Conservation (phyloP, 2,888 invertebrate species). For the Geophilus truncorum region DNA sequence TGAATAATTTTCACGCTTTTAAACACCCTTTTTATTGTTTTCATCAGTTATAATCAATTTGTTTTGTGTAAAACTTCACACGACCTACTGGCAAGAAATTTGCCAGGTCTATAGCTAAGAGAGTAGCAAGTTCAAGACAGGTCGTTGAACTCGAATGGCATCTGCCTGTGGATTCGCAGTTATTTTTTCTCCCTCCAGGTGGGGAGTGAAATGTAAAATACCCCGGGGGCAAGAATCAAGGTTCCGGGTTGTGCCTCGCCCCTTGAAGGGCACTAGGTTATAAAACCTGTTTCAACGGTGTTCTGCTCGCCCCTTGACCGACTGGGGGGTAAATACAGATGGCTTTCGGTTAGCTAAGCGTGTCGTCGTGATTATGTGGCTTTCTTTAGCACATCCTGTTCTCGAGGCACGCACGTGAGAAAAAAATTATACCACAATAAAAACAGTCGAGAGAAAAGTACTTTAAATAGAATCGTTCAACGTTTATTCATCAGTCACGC, state of each 20-base stretch:
- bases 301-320: constrained; percentile 21
- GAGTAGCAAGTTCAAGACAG: background rate
- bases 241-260: constrained; percentile 25
- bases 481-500: background rate
- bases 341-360: background rate
- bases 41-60: background rate
- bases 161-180: background rate
- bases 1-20: too few relatives aligned
- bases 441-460: background rate
- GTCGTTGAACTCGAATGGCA: background rate
- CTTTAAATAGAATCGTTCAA: background rate
- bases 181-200: background rate
- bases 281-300: constrained; percentile 14
- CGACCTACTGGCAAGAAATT: constrained; percentile 15
- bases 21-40: background rate
- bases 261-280: constrained; percentile 20
- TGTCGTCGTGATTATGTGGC: background rate
- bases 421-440: background rate
- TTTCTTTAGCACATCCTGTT: constrained; percentile 1
- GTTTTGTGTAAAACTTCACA: background rate
- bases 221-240: background rate
- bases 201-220: background rate
- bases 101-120: background rate
- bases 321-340: background rate
- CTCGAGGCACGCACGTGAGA: background rate